Base-by-base conservation (phyloP, 1,140 invertebrate species). In the Condylostylus longicornis region DNA sequence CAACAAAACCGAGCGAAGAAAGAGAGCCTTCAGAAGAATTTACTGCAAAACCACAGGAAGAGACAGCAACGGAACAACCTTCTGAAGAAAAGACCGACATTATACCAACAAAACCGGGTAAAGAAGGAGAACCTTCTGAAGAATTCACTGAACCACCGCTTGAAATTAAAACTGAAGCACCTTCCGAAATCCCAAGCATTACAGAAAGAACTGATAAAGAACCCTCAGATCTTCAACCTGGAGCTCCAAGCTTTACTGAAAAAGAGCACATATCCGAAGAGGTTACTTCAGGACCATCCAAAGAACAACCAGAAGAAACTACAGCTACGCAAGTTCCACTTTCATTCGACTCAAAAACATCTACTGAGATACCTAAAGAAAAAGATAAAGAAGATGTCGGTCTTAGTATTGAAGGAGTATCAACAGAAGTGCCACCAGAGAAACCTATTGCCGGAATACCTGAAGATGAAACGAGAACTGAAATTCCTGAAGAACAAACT, bases 221-320 rank as follows among this genome's bases (percentile, higher is more conserved):
- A 41, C 14, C 38, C 18, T 7, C 25, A 21, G 36, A 37, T n/a
- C 14, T 20, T 38, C 19, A 37, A 36, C 25, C 27, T 20, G 5
- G 38, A 32, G 13, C 37, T 40, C 15, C 34, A 40, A 25, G 21
- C 23, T 23, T 33, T n/a, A 25, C 14, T 2, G 29, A 10, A 33
- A 34, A 8, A 21, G 29, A 9, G 18, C 37, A 44, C 45, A 40
- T 21, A 41, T 42, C 28, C 42, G 42, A 30, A 30, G 29, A 39
- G 20, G 5, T 13, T 8, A 15, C 12, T 18, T 7, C 38, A 18
- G 18, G 27, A 33, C 31, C 25, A 18, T 12, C 38, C 3, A 18
- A 30, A 21, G 33, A 34, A 14, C 33, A 34, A 21, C 18, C 18
- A 20, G 3, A 34, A 34, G 19, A 19, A 13, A 20, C 14, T 21